Conservation (phyloP, 2,113 vertebrate genomes). For the Carollia perspicillata region DNA sequence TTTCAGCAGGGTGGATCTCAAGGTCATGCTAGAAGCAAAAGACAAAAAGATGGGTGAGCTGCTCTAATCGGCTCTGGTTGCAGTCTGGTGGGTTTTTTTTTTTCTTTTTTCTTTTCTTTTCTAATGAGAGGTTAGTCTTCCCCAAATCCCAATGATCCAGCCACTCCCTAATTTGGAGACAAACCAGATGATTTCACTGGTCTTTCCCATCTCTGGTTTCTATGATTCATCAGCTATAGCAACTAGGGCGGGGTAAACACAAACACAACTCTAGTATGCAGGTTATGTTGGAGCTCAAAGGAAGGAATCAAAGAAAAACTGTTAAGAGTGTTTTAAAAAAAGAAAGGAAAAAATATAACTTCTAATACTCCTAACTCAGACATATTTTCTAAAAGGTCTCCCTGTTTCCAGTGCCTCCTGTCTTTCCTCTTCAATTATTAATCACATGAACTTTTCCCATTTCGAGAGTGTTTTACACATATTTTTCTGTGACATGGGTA, state of each 20-base stretch:
- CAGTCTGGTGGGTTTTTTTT: background rate
- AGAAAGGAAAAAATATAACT: background rate
- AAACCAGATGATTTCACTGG: conserved; percentile 60
- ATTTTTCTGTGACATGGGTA: conserved; percentile 21
- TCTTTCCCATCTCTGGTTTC: conserved; percentile 60
- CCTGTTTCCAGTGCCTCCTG: background rate
- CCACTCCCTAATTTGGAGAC: conserved; percentile 56
- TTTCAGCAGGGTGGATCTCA: background rate
- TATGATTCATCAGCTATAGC: conserved; percentile 66
- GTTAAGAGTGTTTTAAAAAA: background rate
- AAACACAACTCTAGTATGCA: background rate
- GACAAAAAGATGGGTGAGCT: background rate
- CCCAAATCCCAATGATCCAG: background rate
- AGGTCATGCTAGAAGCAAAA: background rate
- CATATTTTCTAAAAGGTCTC: background rate
- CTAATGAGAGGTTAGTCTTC: conserved; percentile 28
- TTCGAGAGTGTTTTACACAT: conserved; percentile 29
- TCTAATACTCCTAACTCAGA: background rate
- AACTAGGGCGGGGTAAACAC: conserved; percentile 55
- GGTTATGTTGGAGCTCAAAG: background rate
- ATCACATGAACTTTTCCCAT: background rate
- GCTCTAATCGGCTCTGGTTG: background rate
- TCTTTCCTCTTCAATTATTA: background rate
- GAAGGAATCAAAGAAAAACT: background rate
- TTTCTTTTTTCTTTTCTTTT: background rate